phyloP scores from a whole-genome alignment of 2,113 vertebrate genomes.

The Miniopterus natalensis region DNA sequence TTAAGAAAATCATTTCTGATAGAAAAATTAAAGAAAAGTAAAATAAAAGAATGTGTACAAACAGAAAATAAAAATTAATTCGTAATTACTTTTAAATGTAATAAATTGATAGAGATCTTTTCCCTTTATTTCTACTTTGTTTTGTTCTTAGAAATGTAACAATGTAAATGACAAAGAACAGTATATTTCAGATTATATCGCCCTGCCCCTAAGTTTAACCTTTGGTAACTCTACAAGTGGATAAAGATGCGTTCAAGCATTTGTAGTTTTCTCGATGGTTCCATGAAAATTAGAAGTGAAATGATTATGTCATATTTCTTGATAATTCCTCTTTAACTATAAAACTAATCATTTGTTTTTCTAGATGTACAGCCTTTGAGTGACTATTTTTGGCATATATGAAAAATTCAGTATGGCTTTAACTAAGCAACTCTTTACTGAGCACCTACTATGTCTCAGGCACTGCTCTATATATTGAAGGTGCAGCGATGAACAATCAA shows the following conservation, averaged over 20 bases:
- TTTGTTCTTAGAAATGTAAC: constrained; percentile 21
- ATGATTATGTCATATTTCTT: background rate
- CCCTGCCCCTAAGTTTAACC: background rate
- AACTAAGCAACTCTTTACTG: background rate
- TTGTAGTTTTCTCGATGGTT: constrained; percentile 8
- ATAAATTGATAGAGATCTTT: background rate
- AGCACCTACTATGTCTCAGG: background rate
- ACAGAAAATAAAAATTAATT: background rate
- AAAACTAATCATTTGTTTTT: constrained; percentile 39
- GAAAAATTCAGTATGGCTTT: background rate
- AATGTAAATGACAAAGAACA: background rate
- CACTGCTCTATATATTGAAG: background rate
- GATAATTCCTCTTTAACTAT: background rate
- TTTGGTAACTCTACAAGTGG: background rate
- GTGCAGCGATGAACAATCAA: background rate
- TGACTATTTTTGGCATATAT: background rate
- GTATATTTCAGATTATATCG: background rate
- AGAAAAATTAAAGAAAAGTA: background rate
- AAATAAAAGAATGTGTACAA: background rate
- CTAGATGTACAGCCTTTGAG: background rate
- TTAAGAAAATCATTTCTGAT: constrained; percentile 44
- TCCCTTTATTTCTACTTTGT: background rate
- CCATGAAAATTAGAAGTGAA: background rate
- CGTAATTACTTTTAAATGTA: background rate
- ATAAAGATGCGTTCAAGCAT: background rate